Base-by-base conservation (phyloP, 2,888 invertebrate genomes). In the Pollenia amentaria region DNA sequence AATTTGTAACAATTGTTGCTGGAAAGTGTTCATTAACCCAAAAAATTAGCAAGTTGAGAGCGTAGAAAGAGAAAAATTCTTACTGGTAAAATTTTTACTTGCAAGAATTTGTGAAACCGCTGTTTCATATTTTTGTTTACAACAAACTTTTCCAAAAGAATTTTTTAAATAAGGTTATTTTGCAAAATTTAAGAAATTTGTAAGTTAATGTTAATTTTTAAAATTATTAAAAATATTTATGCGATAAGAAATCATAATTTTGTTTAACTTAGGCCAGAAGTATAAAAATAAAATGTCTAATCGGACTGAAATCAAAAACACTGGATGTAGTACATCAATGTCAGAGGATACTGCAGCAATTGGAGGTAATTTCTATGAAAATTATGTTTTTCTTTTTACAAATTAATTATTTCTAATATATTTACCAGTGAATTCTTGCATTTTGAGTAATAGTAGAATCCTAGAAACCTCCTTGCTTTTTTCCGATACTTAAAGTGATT, bases 401-500 rank as follows among this genome's bases (percentile, higher is more conserved):
- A 38, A 21, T 42, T 72, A 42, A 51, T 51, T n/a, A 69, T 40
- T 64, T 51, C 29, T 29, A 69, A 65, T 46, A 65, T 65, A 21
- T 42, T 62, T 65, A 65, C 21, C 46, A 65, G 48, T 29, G 48
- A 69, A 69, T 51, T 51, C 21, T 51, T 69, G 67, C 29, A 51
- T 29, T 51, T 10, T 16, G 29, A 29, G 67, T 51, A 69, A 69
- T 69, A 51, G 67, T 51, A 69, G 16, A 18, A 18, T 14, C 40
- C 40, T 70, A 55, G 10, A 70, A 53, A 11, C 70, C 11, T 16
- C 40, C 53, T 70, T 70, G 16, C 38, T 53, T 18, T 70, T 70
- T 70, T 70, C 53, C 42, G 70, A 70, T 51, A 18, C 53, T 53
- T 55, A 53, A 55, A 70, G 70, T 42, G 53, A 70, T 70, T 48